Base-by-base conservation (phyloP, 2,113 vertebrate species). In the Osmerus eperlanus region DNA sequence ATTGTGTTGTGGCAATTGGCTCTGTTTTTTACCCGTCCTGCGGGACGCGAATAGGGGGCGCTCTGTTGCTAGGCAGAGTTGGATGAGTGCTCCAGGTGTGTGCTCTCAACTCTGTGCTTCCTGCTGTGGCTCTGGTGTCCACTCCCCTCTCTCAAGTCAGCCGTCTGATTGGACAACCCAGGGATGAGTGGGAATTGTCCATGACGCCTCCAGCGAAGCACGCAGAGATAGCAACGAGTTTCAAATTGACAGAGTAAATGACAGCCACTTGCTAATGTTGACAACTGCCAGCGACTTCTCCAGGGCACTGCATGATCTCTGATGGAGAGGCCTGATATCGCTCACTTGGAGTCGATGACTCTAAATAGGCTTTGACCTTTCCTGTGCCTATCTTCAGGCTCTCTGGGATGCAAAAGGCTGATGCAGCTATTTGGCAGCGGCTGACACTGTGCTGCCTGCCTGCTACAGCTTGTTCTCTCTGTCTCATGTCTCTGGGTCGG, bases 281-380 rank as follows among this genome's bases (percentile, higher is more conserved):
- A 87, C 86, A 86, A 86, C 81, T 83, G 80, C 71, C 85, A 78
- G 82, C 80, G 78, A 28, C 23, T n/a, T 51, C 87, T 86, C 85
- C 4, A 65, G 68, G 75, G 86, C 79, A 77, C 81, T 79, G 84
- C 78, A 87, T 85, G 85, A 84, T 86, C 84, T 81, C 71, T 68
- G 66, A 82, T 84, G 87, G 87, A 25, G 12, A 8, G 25, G 25
- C 75, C 73, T 78, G 80, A 85, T 87, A 72, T 87, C 83, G 86
- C 72, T 87, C 83, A 88, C 73, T 82, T 47, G 73, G 77, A 84
- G 29, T 19, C 36, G 19, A 23, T 28, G 60, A 13, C 23, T 63
- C 25, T 65, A 65, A 65, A 18, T 41, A 32, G 29, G 63, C 16
- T 1, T 3, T 65, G 32, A 36, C 62, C 15, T 32, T 18, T 65